Evolutionary conservation across 2,113 vertebrate genomes (phyloP), one percentile per base, ranked within the genome.

Genomic region (Edolisoma coerulescens): DNA sequence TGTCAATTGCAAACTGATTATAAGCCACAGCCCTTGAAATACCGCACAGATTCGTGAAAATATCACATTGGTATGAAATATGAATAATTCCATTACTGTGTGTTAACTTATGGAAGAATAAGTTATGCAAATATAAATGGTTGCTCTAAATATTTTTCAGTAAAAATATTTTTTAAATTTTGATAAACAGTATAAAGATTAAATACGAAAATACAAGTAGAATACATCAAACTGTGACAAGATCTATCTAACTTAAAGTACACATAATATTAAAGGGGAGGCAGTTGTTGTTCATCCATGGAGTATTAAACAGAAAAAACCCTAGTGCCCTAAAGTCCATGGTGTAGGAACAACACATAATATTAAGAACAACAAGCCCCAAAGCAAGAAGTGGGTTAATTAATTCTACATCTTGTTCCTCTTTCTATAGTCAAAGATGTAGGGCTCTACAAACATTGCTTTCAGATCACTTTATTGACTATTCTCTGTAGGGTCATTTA

Each of bases 381-480:
- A 97, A 89, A 96, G 95, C 69, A 95, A 93, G 96, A 93, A 96
- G 78, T 90, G 53, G 78, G 77, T 87, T 97, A 98, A 97, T 98
- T 97, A 98, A 97, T 96, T 96, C 93, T 96, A 89, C 75, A 97
- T 97, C 95, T 91, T 95, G 82, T 92, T 96, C 96, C 64, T 90
- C 83, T 93, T 96, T 86, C 52, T 93, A 35, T 23, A 94, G 93
- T 77, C 63, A 90, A 98, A 98, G 97, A 98, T 97, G 95, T 61
- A 91, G 95, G 87, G 94, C 93, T 97, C 96, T 96, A 91, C 41
- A 80, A 97, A 96, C 88, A 97, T 95, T 98, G 98, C 98, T 98
- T 98, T 98, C 97, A 98, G 98, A 99, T 98, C 98, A 98, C 97
- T 98, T 97, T 98, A 99, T 98, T 98, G 98, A 98, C 98, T 98